Percentiles rank a stretch among this genome's conserved stretches.
Evolutionary conservation across 2,113 vertebrate species (phyloP).

Genomic region (Myiopsitta monachus): DNA sequence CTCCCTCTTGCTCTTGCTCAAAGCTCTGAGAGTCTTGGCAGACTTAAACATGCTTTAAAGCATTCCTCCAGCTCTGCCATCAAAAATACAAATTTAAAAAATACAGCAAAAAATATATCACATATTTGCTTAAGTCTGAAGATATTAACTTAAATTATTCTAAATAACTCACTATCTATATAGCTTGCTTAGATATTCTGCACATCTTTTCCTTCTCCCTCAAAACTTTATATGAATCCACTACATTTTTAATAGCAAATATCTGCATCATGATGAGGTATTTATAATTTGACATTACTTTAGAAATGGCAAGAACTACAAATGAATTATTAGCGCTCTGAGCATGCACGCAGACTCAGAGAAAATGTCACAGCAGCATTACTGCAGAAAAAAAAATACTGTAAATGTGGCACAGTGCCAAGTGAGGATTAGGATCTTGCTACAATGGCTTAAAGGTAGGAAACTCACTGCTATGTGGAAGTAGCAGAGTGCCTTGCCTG

Average conservation of each 20-base stretch:
- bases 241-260: background rate
- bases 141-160: background rate
- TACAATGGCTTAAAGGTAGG: rapidly evolving
- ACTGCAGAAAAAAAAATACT: background rate
- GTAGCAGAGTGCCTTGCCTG: rapidly evolving
- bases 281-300: background rate
- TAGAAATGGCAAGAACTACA: background rate
- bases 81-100: background rate
- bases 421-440: background rate
- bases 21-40: background rate
- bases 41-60: background rate
- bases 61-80: background rate
- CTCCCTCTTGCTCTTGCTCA: background rate
- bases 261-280: background rate
- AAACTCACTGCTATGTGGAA: background rate
- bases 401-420: rapidly evolving
- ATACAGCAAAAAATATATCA: background rate
- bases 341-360: background rate
- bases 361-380: background rate
- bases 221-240: background rate
- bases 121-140: background rate
- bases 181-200: background rate
- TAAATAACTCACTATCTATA: background rate
- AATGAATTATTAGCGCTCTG: slow-evolving; percentile 8
- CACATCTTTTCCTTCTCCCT: background rate